Conservation (phyloP, 2,113 vertebrate genomes). For the Sylvietta virens region DNA sequence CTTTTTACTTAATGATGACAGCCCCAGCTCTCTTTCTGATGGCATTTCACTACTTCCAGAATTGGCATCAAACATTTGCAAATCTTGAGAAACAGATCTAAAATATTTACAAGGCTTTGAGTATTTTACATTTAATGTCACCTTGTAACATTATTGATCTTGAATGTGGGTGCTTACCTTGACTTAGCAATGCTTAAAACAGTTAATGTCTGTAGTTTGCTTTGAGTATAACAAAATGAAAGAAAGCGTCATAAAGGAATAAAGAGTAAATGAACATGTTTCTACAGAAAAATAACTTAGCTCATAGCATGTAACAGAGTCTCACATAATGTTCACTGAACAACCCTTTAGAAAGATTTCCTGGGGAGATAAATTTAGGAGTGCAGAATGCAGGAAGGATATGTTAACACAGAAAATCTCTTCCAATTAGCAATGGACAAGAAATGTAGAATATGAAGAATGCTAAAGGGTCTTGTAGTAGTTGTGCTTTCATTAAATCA, state of each 20-base stretch:
- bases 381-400: neutral
- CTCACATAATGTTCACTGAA: neutral
- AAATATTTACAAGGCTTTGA: constrained; percentile 33
- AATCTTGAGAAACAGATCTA: neutral
- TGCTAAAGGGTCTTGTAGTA: neutral
- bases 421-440: neutral
- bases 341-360: neutral
- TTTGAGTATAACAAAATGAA: neutral
- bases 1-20: neutral
- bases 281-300: neutral
- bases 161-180: neutral
- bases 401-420: neutral
- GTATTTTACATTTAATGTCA: neutral
- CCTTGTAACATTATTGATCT: neutral
- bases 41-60: neutral
- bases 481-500: neutral
- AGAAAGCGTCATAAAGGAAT: neutral
- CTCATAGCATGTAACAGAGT: neutral
- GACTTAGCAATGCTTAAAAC: neutral
- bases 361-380: neutral
- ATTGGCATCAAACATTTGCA: neutral
- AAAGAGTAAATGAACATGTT: neutral
- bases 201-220: neutral
- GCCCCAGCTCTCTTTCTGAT: neutral
- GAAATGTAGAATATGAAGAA: neutral